phyloP scores from a whole-genome alignment of 2,113 vertebrate genomes.

The Halichoeres trimaculatus region DNA sequence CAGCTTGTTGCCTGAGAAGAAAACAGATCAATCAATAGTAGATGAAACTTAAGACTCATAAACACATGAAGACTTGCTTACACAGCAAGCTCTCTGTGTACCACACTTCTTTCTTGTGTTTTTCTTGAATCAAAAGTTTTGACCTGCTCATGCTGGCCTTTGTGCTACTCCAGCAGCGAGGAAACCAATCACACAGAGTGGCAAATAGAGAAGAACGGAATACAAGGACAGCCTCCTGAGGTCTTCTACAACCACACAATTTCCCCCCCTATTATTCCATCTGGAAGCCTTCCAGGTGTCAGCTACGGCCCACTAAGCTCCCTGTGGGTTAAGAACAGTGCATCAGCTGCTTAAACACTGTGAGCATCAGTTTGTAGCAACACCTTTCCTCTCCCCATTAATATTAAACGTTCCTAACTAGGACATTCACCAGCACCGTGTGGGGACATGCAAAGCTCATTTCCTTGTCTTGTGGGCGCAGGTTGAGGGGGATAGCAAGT shows the following conservation, averaged over 20 bases:
- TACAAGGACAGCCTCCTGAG: conserved; percentile 47
- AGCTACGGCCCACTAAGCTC: conserved; percentile 64
- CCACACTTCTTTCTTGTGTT: background rate
- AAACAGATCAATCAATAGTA: conserved; percentile 46
- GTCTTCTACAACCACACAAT: conserved; percentile 49
- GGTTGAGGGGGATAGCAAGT: conserved; percentile 39
- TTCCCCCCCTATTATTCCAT: conserved; percentile 57
- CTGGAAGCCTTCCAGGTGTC: conserved; percentile 70
- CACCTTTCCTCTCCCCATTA: conserved; percentile 69
- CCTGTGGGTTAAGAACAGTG: conserved; percentile 70
- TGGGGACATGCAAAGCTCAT: conserved; percentile 63
- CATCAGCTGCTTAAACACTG: conserved; percentile 72
- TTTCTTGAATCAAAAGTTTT: conserved; percentile 14
- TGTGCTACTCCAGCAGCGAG: conserved; percentile 43
- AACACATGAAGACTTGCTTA: conserved; percentile 21
- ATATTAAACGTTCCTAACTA: conserved; percentile 78
- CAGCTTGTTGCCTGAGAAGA: conserved; percentile 29
- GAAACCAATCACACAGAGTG: conserved; percentile 46
- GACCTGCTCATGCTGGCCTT: conserved; percentile 31
- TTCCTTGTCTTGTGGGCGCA: conserved; percentile 62
- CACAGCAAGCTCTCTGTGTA: background rate
- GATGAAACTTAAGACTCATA: conserved; percentile 21
- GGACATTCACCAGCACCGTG: conserved; percentile 59
- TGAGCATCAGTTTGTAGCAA: conserved; percentile 66
- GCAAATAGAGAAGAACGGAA: conserved; percentile 59